Conservation (phyloP, 2,797 vertebrate genomes). For the Myotis planiceps region DNA sequence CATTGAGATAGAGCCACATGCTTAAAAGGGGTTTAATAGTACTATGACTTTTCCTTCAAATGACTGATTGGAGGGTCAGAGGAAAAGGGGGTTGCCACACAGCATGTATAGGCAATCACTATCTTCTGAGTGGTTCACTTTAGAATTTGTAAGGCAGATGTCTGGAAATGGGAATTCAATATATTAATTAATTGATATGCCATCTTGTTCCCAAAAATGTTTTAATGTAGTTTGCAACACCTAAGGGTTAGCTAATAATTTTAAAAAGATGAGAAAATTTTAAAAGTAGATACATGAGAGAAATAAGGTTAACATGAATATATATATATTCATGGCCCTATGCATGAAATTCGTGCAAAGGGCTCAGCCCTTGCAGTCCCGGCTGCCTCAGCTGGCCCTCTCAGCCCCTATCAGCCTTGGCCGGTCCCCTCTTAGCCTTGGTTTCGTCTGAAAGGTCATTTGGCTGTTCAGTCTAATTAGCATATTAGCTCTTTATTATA, state of each 20-base stretch:
- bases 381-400: too few relatives aligned
- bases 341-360: too few relatives aligned
- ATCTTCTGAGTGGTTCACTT: not conserved
- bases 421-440: too few relatives aligned
- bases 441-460: too few relatives aligned
- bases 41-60: not conserved
- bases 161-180: not conserved
- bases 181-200: not conserved
- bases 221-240: not conserved
- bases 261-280: not conserved
- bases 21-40: not conserved
- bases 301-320: not conserved
- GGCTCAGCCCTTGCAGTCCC: too few relatives aligned
- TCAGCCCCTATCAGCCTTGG: too few relatives aligned
- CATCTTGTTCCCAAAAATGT: not conserved
- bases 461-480: too few relatives aligned
- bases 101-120: not conserved
- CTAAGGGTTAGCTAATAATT: not conserved
- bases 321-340: not conserved
- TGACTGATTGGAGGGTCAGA: not conserved
- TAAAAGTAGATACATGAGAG: not conserved
- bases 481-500: too few relatives aligned
- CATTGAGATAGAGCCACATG: not conserved
- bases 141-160: not conserved
- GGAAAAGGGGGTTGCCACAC: not conserved